Conservation (phyloP, 2,797 vertebrate species). For the Manis crassicaudata region DNA sequence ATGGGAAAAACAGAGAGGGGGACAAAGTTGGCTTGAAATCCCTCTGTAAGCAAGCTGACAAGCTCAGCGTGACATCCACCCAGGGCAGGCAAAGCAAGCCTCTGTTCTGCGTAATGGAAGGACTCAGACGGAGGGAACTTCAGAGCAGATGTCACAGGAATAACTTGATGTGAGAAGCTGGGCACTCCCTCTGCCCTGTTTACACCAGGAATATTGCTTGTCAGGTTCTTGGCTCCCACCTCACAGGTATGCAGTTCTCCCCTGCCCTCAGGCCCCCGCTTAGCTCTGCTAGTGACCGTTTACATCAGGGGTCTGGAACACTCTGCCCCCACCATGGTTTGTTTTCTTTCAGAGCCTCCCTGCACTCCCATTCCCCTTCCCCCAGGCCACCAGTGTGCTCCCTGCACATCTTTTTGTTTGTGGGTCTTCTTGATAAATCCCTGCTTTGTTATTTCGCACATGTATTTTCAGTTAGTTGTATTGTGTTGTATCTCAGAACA, state of each 20-base stretch:
- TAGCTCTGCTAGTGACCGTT: background rate
- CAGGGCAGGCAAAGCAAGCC: background rate
- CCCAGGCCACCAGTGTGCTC: background rate
- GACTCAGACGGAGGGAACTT: background rate
- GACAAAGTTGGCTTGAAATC: background rate
- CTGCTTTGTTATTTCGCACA: background rate
- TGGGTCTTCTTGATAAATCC: background rate
- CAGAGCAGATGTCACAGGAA: background rate
- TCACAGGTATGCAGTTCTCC: background rate
- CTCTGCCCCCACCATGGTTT: background rate
- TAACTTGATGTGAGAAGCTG: background rate
- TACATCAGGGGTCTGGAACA: background rate
- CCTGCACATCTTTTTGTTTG: background rate
- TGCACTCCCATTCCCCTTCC: too few relatives aligned
- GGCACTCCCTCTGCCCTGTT: too few relatives aligned
- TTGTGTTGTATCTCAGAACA: background rate
- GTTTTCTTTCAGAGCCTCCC: background rate
- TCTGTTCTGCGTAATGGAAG: background rate
- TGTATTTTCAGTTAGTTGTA: background rate
- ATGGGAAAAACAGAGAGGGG: background rate
- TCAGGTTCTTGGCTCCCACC: background rate
- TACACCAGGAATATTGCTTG: accelerated
- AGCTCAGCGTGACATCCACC: background rate
- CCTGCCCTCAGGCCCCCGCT: background rate
- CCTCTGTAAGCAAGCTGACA: background rate